Conservation (phyloP, 2,888 invertebrate species). For the Andrena bucephala region DNA sequence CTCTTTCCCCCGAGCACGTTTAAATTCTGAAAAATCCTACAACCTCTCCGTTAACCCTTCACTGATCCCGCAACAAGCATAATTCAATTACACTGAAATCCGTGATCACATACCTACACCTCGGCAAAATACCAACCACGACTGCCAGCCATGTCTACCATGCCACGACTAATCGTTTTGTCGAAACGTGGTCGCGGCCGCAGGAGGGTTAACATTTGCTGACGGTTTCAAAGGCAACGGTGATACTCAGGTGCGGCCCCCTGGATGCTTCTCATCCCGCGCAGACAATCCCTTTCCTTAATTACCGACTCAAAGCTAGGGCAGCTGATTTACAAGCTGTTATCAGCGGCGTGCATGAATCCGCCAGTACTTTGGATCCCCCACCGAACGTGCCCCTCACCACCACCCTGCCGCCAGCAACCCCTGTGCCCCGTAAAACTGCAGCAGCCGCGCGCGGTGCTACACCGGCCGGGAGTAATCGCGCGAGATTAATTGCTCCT, state of each 20-base stretch:
- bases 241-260: background rate
- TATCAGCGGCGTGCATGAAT: conserved; percentile 27
- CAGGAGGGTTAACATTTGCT: background rate
- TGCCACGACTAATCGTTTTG: too few relatives aligned
- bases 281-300: conserved; percentile 9
- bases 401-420: too few relatives aligned
- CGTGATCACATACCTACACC: too few relatives aligned
- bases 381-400: background rate
- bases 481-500: conserved; percentile 52
- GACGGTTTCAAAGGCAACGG: background rate
- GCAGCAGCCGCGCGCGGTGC: conserved; percentile 1
- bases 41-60: too few relatives aligned
- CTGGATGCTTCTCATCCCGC: too few relatives aligned
- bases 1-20: too few relatives aligned
- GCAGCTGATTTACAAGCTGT: conserved; percentile 34
- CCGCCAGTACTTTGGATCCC: conserved; percentile 23
- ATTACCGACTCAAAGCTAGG: conserved; percentile 26
- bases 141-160: too few relatives aligned
- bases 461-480: conserved; percentile 34
- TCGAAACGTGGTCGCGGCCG: too few relatives aligned
- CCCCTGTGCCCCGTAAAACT: conserved; percentile 32
- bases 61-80: too few relatives aligned
- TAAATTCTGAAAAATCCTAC: too few relatives aligned
- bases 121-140: too few relatives aligned
- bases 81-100: too few relatives aligned